A percentile compares a stretch with the other conserved stretches of the same genome.
Conservation (phyloP, 2,113 vertebrate genomes). For the Lampris incognitus region DNA sequence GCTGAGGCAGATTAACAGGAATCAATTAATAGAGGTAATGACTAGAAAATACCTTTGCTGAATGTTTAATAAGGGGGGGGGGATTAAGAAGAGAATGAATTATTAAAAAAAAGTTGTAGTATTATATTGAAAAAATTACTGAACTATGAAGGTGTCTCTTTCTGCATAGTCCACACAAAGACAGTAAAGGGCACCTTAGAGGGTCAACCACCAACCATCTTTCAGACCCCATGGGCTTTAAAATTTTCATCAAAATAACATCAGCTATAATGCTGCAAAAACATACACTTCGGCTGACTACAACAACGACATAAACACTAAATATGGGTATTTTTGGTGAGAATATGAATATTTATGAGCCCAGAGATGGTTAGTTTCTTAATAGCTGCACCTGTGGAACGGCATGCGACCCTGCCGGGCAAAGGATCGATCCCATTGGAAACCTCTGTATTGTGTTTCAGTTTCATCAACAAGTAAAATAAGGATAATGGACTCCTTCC, state of each 20-base stretch:
- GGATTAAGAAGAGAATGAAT: too few species aligned
- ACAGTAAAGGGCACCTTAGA: background rate
- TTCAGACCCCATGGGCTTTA: background rate
- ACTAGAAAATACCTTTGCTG: slow-evolving; percentile 36
- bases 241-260: background rate
- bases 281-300: slow-evolving; percentile 3
- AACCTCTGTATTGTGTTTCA: slow-evolving; percentile 20
- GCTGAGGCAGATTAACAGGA: slow-evolving; percentile 40
- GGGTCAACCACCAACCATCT: background rate
- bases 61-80: slow-evolving; percentile 19
- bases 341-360: slow-evolving; percentile 29
- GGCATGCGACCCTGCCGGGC: slow-evolving; percentile 30
- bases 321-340: slow-evolving; percentile 5
- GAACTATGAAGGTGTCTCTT: background rate
- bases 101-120: background rate
- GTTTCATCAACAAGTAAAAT: background rate
- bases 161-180: background rate
- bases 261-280: background rate
- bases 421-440: slow-evolving; percentile 46
- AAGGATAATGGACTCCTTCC: too few species aligned
- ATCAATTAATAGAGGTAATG: slow-evolving; percentile 8
- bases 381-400: slow-evolving; percentile 32
- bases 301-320: background rate
- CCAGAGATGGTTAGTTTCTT: slow-evolving; percentile 5
- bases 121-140: background rate